Percentiles rank a stretch among this genome's conserved stretches.
Conservation (phyloP, 2,113 vertebrate genomes). For the Callopanchax toddi region DNA sequence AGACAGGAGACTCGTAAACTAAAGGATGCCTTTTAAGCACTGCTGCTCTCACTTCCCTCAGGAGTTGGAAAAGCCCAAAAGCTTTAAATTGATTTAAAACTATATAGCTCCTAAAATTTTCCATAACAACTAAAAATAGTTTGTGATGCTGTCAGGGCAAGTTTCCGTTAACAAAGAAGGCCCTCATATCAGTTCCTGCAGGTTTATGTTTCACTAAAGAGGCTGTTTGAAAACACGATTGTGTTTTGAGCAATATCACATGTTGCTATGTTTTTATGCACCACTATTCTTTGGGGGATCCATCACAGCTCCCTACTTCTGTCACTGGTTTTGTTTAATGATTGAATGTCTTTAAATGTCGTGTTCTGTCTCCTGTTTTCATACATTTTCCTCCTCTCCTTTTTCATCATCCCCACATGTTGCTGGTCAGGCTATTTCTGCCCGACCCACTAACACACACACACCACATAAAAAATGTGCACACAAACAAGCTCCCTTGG, state of each 20-base stretch:
- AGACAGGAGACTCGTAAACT: no score
- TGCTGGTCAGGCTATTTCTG: constrained; percentile 34
- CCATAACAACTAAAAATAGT: no score
- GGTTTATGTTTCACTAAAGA: neutral
- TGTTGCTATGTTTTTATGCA: constrained; percentile 1
- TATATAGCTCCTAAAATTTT: neutral
- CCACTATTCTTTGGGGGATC: constrained; percentile 10
- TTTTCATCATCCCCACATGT: neutral
- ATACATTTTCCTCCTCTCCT: neutral
- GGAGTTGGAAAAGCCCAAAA: neutral
- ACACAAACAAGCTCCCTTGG: constrained; percentile 5
- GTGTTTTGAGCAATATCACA: constrained; percentile 24
- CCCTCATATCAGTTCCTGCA: neutral
- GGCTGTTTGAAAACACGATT: no score
- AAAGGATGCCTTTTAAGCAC: no score
- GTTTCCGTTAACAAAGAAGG: neutral
- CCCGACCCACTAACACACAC: constrained; percentile 45
- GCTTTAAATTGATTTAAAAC: neutral
- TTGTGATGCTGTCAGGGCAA: neutral
- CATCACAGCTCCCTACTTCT: neutral
- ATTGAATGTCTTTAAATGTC: constrained; percentile 2
- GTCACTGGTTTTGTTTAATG: neutral
- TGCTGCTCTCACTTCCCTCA: no score
- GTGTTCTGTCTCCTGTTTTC: neutral
- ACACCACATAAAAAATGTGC: constrained; percentile 22